Evolutionary conservation across 2,888 invertebrate genomes (phyloP).

Genomic region (Thalpophila matura): DNA sequence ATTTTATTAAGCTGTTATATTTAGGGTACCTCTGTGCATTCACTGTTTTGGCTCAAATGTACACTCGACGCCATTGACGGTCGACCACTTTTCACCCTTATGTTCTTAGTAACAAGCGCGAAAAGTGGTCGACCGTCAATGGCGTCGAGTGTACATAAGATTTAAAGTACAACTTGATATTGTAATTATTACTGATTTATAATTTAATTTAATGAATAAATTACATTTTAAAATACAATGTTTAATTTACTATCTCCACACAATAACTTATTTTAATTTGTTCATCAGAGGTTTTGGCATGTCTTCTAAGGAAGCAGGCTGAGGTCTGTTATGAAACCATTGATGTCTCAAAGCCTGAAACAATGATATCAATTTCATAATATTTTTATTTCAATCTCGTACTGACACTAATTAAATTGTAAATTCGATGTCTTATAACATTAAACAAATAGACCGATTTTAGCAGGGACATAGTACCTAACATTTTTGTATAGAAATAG

Average conservation of each 20-base stretch:
- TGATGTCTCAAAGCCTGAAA: slow-evolving; percentile 93
- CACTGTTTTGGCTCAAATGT: slow-evolving; percentile 76
- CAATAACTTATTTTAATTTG: slow-evolving; percentile 69
- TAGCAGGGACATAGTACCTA: too few relatives aligned
- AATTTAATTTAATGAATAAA: slow-evolving; percentile 71
- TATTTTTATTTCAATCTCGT: too few relatives aligned
- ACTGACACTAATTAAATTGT: too few relatives aligned
- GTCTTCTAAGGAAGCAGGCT: slow-evolving; percentile 91
- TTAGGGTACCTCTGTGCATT: slow-evolving; percentile 59
- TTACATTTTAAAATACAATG: slow-evolving; percentile 63
- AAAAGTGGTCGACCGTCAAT: too few relatives aligned
- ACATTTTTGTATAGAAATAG: too few relatives aligned
- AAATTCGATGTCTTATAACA: too few relatives aligned
- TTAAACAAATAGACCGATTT: too few relatives aligned
- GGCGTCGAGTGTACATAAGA: too few relatives aligned
- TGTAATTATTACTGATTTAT: slow-evolving; percentile 76
- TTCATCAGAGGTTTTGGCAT: slow-evolving; percentile 92
- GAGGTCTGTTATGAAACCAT: slow-evolving; percentile 93
- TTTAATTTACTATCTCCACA: slow-evolving; percentile 57
- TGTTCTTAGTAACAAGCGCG: too few relatives aligned
- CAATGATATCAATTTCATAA: neutral
- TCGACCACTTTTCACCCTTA: too few relatives aligned
- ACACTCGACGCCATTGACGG: too few relatives aligned
- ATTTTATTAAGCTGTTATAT: slow-evolving; percentile 54
- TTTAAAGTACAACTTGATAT: slow-evolving; percentile 80